A percentile compares a stretch with the other conserved stretches of the same genome.
These are phyloP conservation scores for Plectropomus leopardus DNA, from an alignment of 2,113 vertebrate genomes.

Conservation along the genomic window DNA sequence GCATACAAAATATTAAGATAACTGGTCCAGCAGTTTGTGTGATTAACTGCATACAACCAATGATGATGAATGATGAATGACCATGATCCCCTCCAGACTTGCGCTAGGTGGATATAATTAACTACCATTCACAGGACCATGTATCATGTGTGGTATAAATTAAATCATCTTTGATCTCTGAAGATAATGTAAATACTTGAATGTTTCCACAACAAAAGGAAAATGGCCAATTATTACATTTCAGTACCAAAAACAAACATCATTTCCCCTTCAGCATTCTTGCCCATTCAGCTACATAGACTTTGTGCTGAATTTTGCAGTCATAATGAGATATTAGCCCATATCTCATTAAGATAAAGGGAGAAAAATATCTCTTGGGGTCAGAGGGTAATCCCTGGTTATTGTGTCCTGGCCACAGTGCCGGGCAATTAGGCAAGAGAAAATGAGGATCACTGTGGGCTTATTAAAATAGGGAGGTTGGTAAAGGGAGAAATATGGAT, in stretches of 20 bases:
- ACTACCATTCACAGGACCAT: neutral
- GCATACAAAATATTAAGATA: no score
- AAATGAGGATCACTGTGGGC: constrained; percentile 47
- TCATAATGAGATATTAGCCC: constrained; percentile 62
- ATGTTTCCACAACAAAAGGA: constrained; percentile 21
- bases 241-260: neutral
- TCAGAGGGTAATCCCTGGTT: constrained; percentile 74
- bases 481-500: constrained; percentile 13
- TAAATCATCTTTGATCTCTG: neutral
- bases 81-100: no score
- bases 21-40: no score
- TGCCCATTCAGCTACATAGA: constrained; percentile 31
- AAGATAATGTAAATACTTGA: constrained; percentile 3
- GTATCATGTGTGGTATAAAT: neutral
- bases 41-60: no score
- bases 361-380: constrained; percentile 62
- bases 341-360: constrained; percentile 74
- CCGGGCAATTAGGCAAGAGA: constrained; percentile 74
- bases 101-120: neutral
- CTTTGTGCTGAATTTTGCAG: constrained; percentile 38
- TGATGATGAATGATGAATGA: no score
- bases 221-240: constrained; percentile 1
- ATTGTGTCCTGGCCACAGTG: constrained; percentile 58
- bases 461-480: constrained; percentile 68
- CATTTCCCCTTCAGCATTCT: constrained; percentile 11